Evolutionary conservation across 2,888 invertebrate genomes (phyloP).

Genomic region (Agriotes lineatus): DNA sequence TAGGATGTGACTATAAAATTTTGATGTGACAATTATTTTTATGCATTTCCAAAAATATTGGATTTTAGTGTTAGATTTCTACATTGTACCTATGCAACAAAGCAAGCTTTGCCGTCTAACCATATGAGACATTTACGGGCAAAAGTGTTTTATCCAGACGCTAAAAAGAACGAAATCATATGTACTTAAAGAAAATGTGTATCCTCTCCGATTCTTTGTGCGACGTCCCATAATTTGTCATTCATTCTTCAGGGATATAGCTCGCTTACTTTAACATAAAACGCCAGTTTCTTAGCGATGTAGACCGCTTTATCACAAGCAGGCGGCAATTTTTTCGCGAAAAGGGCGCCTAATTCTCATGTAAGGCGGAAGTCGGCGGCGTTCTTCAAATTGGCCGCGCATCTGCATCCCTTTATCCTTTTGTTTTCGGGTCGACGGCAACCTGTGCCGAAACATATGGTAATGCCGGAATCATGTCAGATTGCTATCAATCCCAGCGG

Average conservation of each 20-base stretch:
- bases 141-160: too few species aligned
- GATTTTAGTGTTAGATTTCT: too few species aligned
- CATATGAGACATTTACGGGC: too few species aligned
- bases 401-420: background rate
- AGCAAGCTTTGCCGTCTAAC: too few species aligned
- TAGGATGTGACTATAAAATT: too few species aligned
- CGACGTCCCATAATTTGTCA: background rate
- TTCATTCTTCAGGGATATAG: background rate
- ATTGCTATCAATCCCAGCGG: conserved; percentile 15
- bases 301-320: background rate
- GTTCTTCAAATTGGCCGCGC: background rate
- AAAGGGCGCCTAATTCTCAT: background rate
- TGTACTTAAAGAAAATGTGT: too few species aligned
- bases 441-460: conserved; percentile 3
- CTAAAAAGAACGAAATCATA: too few species aligned
- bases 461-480: conserved; percentile 11
- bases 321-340: background rate
- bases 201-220: background rate
- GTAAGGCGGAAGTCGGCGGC: background rate
- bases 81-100: too few species aligned
- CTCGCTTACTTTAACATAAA: conserved; percentile 1
- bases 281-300: background rate
- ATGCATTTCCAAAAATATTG: too few species aligned
- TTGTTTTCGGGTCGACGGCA: background rate
- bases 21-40: too few species aligned